Evolutionary conservation across 92 coral and sea anemone genomes (phyloP).

Genomic region (Chrysogorgia sp.): DNA sequence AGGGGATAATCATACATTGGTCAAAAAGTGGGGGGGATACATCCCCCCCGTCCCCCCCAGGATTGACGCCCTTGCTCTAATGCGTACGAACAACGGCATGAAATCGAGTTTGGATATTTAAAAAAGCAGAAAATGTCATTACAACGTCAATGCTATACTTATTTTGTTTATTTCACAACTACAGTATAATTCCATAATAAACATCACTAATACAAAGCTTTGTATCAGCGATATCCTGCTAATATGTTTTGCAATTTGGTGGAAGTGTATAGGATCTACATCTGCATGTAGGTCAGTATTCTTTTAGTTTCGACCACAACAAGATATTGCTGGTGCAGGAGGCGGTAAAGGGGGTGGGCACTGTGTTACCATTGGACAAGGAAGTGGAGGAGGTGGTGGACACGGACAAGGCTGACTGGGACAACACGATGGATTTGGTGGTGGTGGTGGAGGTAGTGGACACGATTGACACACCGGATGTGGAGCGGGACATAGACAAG

Average conservation of each 20-base stretch:
- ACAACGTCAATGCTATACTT: too few relatives aligned
- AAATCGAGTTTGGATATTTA: too few relatives aligned
- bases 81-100: too few relatives aligned
- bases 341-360: constrained; percentile 80
- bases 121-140: too few relatives aligned
- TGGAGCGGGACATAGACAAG: constrained; percentile 61
- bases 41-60: too few relatives aligned
- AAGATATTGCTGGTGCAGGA: constrained; percentile 32
- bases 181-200: too few relatives aligned
- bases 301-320: constrained; percentile 22
- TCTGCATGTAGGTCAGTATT: not conserved
- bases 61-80: too few relatives aligned
- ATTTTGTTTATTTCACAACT: too few relatives aligned
- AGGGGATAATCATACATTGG: too few relatives aligned
- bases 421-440: constrained; percentile 51
- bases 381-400: constrained; percentile 70
- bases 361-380: constrained; percentile 78
- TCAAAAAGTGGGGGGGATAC: too few relatives aligned
- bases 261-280: not conserved
- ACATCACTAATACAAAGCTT: too few relatives aligned
- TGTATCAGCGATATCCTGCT: too few relatives aligned
- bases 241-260: not conserved
- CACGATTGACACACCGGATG: constrained; percentile 52
- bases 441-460: constrained; percentile 77
- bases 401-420: constrained; percentile 69